phyloP scores from a whole-genome alignment of 2,888 invertebrate species.

The Penaeus monodon region DNA sequence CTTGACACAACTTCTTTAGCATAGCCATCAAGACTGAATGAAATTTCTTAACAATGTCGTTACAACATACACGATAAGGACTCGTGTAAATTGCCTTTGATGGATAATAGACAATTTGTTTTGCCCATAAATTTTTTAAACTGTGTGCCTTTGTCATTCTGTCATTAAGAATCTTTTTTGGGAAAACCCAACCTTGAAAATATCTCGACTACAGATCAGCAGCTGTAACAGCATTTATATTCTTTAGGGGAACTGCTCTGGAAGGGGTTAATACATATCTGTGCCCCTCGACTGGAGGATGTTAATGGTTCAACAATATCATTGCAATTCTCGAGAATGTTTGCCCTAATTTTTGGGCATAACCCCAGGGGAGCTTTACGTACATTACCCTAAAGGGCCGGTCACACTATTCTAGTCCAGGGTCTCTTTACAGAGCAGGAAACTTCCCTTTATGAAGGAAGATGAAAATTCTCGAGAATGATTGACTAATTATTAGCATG shows the following conservation, averaged over 20 bases:
- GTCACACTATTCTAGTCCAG: too few species aligned
- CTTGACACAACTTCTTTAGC: not conserved
- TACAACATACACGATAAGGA: constrained; percentile 7
- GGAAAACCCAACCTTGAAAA: constrained; percentile 13
- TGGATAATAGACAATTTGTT: not conserved
- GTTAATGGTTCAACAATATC: constrained; percentile 8
- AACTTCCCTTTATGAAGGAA: too few species aligned
- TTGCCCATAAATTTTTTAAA: not conserved
- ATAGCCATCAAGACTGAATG: constrained; percentile 5
- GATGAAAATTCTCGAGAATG: not conserved
- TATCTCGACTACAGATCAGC: not conserved
- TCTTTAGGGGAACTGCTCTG: not conserved
- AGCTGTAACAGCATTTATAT: not conserved
- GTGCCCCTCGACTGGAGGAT: not conserved
- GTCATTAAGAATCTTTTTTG: not conserved
- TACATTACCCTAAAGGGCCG: too few species aligned
- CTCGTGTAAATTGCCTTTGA: constrained; percentile 2
- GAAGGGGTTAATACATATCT: constrained; percentile 1
- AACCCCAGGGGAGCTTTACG: too few species aligned
- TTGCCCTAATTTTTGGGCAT: too few species aligned
- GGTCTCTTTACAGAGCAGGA: too few species aligned
- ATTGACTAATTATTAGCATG: not conserved
- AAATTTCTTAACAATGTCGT: not conserved
- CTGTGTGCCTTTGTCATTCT: too few species aligned
- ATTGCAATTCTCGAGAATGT: too few species aligned